Evolutionary conservation across 2,797 vertebrate species (phyloP), one percentile per base, ranked within the genome.

Genomic region (Catamblyrhynchus diadema): DNA sequence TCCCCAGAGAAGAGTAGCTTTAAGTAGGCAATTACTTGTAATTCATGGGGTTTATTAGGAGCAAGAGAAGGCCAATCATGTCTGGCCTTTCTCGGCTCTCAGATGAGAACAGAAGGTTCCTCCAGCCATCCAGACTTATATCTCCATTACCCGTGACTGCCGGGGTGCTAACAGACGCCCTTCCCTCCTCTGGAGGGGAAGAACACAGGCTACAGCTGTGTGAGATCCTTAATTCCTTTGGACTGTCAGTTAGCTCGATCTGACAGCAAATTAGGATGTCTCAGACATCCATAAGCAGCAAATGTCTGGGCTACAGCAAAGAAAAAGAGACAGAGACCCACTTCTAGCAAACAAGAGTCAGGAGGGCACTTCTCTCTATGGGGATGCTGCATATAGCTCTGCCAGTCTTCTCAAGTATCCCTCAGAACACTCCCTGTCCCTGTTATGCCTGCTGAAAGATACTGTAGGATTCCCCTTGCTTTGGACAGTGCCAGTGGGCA

Each of bases 1-100:
- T 96, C 91, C 94, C 86, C n/a, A 77, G 93, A 96, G 92, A 91
- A 85, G 60, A 93, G 81, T 15, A 80, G 90, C 86, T 93, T 86
- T 96, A 95, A 95, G 90, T 24, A 97, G 95, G 88, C 94, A 94
- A 97, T 97, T 96, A 96, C 77, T 95, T 94, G 91, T 94, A 91
- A 94, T 94, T 97, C 94, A 86, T 62, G 67, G 88, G 77, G 67
- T 84, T 93, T 94, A 84, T 95, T 86, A 95, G 70, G 59, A 95
- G 53, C 45, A 14, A 94, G 90, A 90, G 93, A 89, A 87, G 80
- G 84, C 83, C 72, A 92, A 62, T 94, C 90, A 45, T 53, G 59
- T 56, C 88, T 94, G 89, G 89, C 71, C 79, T 93, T 93, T 84
- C 88, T 96, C 5, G 1, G 57, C 82, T 92, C 80, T 89, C 81